A percentile compares a stretch with the other conserved stretches of the same genome.
Evolutionary conservation across 2,888 invertebrate genomes (phyloP).

Genomic region (Sepioteuthis lessoniana): DNA sequence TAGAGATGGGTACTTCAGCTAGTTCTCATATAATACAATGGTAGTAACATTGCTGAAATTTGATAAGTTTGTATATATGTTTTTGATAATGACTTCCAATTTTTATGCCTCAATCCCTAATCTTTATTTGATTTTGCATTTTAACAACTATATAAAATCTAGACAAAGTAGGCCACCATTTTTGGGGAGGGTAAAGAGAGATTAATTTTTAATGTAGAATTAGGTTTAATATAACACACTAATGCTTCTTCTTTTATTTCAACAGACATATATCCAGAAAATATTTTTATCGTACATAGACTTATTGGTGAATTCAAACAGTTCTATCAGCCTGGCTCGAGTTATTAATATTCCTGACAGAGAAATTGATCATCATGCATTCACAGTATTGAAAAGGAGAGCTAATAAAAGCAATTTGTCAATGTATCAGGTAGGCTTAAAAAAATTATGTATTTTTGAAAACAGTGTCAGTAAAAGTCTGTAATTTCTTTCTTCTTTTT

Average conservation of each 20-base stretch:
- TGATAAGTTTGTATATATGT: neutral
- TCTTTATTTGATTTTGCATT: no score
- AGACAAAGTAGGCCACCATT: no score
- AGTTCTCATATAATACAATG: no score
- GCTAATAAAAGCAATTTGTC: conserved; percentile 69
- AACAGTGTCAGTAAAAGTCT: no score
- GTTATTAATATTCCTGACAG: conserved; percentile 73
- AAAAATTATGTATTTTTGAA: no score
- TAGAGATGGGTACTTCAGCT: no score
- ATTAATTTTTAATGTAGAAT: no score
- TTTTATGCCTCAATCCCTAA: no score
- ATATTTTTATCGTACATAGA: conserved; percentile 70
- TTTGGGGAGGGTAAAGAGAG: no score
- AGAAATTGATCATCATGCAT: conserved; percentile 71
- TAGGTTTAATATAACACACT: neutral
- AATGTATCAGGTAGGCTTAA: conserved; percentile 73
- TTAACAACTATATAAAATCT: no score
- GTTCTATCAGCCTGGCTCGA: conserved; percentile 72
- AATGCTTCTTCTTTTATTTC: conserved; percentile 45
- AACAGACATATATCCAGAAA: conserved; percentile 65
- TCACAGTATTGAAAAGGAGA: conserved; percentile 72
- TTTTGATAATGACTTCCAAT: neutral
- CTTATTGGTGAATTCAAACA: conserved; percentile 72
- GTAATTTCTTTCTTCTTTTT: no score
- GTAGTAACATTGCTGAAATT: no score